Evolutionary conservation across 2,888 invertebrate genomes (phyloP).

Genomic region (Hedychridium roseum): DNA sequence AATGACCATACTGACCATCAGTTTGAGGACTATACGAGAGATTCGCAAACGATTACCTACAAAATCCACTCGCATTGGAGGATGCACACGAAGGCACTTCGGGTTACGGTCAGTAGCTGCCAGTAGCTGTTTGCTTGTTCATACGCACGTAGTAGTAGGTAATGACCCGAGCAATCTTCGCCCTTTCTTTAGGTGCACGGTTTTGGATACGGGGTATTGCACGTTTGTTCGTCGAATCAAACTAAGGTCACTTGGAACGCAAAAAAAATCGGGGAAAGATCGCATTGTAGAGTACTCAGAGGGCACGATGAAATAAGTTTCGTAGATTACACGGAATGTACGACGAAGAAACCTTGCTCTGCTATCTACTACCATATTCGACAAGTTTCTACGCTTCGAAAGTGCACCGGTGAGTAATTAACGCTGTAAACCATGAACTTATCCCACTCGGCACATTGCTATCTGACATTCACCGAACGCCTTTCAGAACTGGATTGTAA

Average conservation of each 20-base stretch:
- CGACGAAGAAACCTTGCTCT: slow-evolving; percentile 30
- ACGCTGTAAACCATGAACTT: background rate
- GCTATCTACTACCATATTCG: slow-evolving; percentile 39
- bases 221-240: slow-evolving; percentile 46
- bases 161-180: background rate
- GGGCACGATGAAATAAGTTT: slow-evolving; percentile 39
- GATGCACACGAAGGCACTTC: slow-evolving; percentile 34
- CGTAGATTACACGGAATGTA: slow-evolving; percentile 34
- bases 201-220: slow-evolving; percentile 48
- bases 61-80: slow-evolving; percentile 62
- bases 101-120: slow-evolving; percentile 36
- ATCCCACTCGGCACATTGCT: background rate
- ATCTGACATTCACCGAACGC: no score
- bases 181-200: slow-evolving; percentile 35
- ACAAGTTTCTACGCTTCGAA: slow-evolving; percentile 61
- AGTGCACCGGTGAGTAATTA: slow-evolving; percentile 68
- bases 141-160: background rate
- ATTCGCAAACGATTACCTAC: slow-evolving; percentile 66
- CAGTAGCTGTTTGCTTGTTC: background rate
- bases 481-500: slow-evolving; percentile 73
- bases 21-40: slow-evolving; percentile 71
- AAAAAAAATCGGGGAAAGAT: slow-evolving; percentile 15
- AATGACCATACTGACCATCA: no score
- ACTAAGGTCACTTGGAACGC: slow-evolving; percentile 12
- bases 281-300: slow-evolving; percentile 37